A percentile compares a stretch with the other conserved stretches of the same genome.
Evolutionary conservation across 2,113 vertebrate genomes (phyloP).

Genomic region (Aldabrachelys gigantea): DNA sequence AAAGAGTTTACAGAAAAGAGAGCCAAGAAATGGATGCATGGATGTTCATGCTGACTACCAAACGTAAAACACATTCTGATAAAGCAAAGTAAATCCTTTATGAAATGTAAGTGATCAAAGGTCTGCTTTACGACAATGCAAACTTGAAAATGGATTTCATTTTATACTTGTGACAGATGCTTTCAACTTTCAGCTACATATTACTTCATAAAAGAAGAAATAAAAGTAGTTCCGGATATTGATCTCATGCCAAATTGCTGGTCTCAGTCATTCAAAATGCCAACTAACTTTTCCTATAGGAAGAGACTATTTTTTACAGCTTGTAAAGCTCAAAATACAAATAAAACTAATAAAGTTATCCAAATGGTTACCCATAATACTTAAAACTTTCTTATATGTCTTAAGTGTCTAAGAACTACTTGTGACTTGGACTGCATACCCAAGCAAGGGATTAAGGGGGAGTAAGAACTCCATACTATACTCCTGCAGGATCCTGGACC

Average conservation of each 20-base stretch:
- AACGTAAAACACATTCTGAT: neutral
- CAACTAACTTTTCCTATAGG: neutral
- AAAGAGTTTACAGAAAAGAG: neutral
- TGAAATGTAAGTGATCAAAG: constrained; percentile 4
- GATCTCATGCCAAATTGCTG: neutral
- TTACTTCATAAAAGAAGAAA: neutral
- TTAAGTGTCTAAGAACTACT: neutral
- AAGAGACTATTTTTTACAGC: neutral
- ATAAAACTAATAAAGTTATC: neutral
- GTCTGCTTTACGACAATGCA: constrained; percentile 26
- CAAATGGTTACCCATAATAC: neutral
- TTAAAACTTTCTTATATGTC: neutral
- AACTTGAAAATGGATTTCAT: constrained; percentile 21
- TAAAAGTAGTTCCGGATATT: neutral
- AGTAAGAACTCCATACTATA: neutral
- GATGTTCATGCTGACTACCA: neutral
- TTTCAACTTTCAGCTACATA: constrained; percentile 6
- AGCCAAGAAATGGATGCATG: neutral
- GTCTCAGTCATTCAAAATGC: neutral
- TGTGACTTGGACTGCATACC: neutral
- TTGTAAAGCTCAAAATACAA: neutral
- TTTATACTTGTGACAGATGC: constrained; percentile 14
- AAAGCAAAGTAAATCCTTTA: neutral
- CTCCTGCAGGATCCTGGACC: neutral
- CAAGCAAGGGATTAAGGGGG: neutral